phyloP scores from a whole-genome alignment of 2,113 vertebrate species.

The Pseudonaja textilis region DNA sequence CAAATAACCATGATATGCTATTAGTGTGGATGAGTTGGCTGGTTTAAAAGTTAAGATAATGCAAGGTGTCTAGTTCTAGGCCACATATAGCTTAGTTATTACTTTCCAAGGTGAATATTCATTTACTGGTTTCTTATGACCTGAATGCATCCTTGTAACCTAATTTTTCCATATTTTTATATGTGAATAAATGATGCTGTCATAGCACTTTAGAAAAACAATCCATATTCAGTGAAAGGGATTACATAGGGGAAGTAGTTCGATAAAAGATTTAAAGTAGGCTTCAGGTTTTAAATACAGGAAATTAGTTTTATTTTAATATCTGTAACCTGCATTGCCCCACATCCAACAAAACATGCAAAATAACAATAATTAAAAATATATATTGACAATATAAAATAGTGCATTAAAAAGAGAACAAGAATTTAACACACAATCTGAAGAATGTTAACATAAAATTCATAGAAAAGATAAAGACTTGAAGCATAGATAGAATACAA shows the following conservation, averaged over 20 bases:
- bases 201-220: too few species aligned
- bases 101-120: neutral
- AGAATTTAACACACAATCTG: neutral
- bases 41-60: neutral
- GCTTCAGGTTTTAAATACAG: neutral
- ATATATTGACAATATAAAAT: neutral
- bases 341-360: neutral
- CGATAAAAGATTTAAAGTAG: neutral
- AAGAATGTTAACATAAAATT: neutral
- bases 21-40: neutral
- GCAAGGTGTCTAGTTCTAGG: neutral
- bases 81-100: neutral
- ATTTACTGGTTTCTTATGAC: neutral
- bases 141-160: neutral
- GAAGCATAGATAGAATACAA: neutral
- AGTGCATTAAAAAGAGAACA: neutral
- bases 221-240: neutral
- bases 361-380: neutral
- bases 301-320: neutral
- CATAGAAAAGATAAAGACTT: neutral
- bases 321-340: neutral
- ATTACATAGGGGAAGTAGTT: neutral
- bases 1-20: neutral
- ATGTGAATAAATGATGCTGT: neutral
- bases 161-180: neutral